Percentiles rank a stretch among this genome's conserved stretches.
Conservation (phyloP, 2,113 vertebrate genomes). For the Marmota flaviventris region DNA sequence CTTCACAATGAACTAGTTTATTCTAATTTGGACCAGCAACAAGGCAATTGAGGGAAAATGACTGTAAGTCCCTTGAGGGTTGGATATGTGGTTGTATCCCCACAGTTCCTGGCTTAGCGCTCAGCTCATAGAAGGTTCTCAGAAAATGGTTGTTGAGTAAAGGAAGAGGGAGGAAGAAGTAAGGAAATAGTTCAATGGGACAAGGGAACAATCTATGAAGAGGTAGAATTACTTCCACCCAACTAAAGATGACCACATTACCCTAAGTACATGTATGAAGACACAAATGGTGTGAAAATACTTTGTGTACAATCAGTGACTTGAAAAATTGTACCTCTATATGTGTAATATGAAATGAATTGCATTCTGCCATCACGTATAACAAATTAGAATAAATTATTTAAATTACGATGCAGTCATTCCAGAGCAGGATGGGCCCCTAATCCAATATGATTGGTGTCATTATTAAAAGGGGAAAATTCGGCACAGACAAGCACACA, state of each 20-base stretch:
- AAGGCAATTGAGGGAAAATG: neutral
- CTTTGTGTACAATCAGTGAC: too few relatives aligned
- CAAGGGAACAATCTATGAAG: neutral
- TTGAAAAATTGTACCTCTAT: too few relatives aligned
- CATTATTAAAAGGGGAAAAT: neutral
- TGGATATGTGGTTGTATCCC: neutral
- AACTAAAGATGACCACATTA: neutral
- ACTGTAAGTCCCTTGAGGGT: neutral
- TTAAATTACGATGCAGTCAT: neutral
- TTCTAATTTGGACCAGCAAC: neutral
- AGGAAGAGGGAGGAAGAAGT: neutral
- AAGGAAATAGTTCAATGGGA: neutral
- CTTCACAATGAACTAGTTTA: rapidly evolving
- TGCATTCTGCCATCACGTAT: too few relatives aligned
- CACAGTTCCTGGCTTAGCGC: neutral
- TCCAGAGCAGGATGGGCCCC: neutral
- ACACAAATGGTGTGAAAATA: too few relatives aligned
- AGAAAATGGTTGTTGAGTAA: neutral
- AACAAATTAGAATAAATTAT: neutral
- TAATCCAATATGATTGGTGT: neutral
- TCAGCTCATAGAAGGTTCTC: neutral
- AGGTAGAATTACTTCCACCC: neutral
- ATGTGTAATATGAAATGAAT: too few relatives aligned
- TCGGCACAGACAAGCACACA: neutral
- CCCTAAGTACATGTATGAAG: too few relatives aligned